A percentile compares a stretch with the other conserved stretches of the same genome.
phyloP scores from a whole-genome alignment of 2,113 vertebrate species.

The Cnemophilus loriae region DNA sequence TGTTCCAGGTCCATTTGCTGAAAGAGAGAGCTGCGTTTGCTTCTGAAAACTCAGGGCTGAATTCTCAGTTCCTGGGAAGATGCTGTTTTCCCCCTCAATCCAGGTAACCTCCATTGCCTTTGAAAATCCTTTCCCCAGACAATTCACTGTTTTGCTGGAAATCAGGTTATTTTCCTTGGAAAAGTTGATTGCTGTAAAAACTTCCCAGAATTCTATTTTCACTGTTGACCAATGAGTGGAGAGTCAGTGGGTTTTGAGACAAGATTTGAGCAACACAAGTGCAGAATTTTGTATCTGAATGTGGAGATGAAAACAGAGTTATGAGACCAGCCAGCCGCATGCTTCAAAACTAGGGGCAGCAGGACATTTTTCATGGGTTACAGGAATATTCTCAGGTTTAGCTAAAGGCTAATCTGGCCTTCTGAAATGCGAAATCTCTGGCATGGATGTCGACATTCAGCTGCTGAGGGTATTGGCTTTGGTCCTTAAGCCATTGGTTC shows the following conservation, averaged over 20 bases:
- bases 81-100: neutral
- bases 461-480: neutral
- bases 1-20: neutral
- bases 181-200: neutral
- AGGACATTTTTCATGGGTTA: neutral
- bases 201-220: neutral
- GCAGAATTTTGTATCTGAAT: neutral
- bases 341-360: neutral
- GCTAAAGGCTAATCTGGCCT: neutral
- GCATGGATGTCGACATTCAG: neutral
- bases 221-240: neutral
- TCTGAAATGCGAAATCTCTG: neutral
- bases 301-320: neutral
- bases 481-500: neutral
- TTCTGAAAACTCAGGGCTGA: neutral
- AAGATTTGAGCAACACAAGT: neutral
- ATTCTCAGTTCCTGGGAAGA: neutral
- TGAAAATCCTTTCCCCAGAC: neutral
- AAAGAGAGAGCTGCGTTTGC: neutral
- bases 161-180: neutral
- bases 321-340: neutral
- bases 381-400: neutral
- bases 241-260: neutral
- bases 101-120: neutral
- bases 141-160: neutral